Conservation (phyloP, 2,797 vertebrate genomes). For the Enteromius trimaculatus region DNA sequence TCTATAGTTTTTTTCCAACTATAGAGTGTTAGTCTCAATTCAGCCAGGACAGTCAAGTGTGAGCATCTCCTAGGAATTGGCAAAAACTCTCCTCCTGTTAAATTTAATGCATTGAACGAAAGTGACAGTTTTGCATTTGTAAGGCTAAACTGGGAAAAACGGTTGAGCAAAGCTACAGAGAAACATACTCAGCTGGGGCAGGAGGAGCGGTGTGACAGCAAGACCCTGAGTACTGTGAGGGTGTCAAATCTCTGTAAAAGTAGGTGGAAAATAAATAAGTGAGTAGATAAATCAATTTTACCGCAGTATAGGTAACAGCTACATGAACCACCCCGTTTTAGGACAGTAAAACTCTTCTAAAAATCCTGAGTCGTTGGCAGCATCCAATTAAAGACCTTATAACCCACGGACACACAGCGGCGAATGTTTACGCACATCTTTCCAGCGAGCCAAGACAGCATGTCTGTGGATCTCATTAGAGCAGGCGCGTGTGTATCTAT, state of each 20-base stretch:
- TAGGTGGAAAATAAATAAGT: conserved; percentile 18
- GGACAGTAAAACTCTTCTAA: conserved; percentile 21
- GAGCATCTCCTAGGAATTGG: conserved; percentile 63
- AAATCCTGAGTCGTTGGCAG: conserved; percentile 41
- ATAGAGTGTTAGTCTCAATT: conserved; percentile 46
- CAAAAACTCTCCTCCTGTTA: conserved; percentile 63
- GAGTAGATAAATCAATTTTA: background rate
- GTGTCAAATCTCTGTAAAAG: conserved; percentile 30
- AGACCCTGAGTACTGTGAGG: conserved; percentile 2
- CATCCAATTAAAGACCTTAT: conserved; percentile 66
- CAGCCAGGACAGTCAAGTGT: conserved; percentile 55
- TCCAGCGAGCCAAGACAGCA: conserved; percentile 44
- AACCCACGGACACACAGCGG: conserved; percentile 63
- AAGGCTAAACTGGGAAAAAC: conserved; percentile 20
- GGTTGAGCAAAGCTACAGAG: conserved; percentile 7
- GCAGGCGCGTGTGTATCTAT: conserved; percentile 42
- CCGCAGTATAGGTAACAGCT: conserved; percentile 6
- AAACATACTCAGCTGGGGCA: conserved; percentile 8
- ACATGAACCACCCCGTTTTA: background rate
- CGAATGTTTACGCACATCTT: conserved; percentile 71
- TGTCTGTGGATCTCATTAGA: conserved; percentile 70
- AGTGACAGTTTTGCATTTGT: conserved; percentile 68
- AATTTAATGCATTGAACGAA: conserved; percentile 65
- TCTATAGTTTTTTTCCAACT: background rate
- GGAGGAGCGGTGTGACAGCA: background rate